These are phyloP conservation scores for Styela plicata DNA, from an alignment of 23 tunicate genomes.

Conservation along the genomic window DNA sequence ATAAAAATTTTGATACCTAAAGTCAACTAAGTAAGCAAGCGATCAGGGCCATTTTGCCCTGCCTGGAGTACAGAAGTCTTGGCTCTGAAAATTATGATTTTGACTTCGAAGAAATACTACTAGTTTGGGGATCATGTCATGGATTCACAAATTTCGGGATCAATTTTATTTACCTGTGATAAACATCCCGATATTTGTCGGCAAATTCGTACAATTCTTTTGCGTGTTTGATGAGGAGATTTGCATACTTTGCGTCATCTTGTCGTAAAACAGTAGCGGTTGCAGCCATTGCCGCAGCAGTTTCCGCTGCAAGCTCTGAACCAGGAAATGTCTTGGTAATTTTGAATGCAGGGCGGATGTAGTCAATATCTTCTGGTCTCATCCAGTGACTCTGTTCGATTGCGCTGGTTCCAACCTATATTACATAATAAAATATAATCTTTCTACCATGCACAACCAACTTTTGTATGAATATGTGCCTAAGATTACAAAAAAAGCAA, in stretches of 20 bases:
- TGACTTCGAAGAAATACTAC: too few species aligned
- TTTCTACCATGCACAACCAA: neutral
- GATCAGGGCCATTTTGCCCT: too few species aligned
- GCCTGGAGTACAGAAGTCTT: too few species aligned
- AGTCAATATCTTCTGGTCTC: constrained; percentile 71
- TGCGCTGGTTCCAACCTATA: constrained; percentile 77
- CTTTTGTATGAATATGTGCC: neutral
- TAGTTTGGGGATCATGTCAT: too few species aligned
- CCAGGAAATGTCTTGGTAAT: constrained; percentile 62
- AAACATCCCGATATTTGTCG: constrained; percentile 47
- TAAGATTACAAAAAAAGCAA: constrained; percentile 1
- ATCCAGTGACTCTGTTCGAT: constrained; percentile 78
- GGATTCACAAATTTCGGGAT: too few species aligned
- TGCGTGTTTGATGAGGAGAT: constrained; percentile 61
- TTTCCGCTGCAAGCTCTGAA: constrained; percentile 83
- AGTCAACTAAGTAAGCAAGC: too few species aligned
- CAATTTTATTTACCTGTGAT: constrained; percentile 96
- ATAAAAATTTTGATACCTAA: too few species aligned
- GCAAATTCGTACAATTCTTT: constrained; percentile 85
- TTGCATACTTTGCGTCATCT: constrained; percentile 57
- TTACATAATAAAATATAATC: neutral
- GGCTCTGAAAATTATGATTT: too few species aligned
- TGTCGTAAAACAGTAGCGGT: constrained; percentile 65
- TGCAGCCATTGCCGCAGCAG: constrained; percentile 97
- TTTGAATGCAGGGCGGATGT: constrained; percentile 72